Evolutionary conservation across 2,113 vertebrate genomes (phyloP).

Genomic region (Acinonyx jubatus): DNA sequence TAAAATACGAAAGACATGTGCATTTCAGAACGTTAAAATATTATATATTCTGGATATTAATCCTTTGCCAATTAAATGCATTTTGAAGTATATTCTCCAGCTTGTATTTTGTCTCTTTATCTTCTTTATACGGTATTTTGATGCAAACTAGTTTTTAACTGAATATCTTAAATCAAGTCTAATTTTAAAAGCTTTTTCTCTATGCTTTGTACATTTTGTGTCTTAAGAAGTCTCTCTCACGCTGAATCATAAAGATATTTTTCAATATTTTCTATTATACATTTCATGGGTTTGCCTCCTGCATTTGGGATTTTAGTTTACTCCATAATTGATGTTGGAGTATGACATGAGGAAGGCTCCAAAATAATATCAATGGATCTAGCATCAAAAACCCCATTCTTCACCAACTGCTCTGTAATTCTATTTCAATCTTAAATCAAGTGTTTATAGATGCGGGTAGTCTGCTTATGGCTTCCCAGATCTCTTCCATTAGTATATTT

Average conservation of each 20-base stretch:
- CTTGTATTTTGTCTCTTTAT: slow-evolving; percentile 47
- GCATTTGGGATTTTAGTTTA: slow-evolving; percentile 34
- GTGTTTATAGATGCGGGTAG: neutral
- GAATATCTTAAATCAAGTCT: neutral
- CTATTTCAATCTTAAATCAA: neutral
- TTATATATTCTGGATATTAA: neutral
- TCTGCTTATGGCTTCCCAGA: neutral
- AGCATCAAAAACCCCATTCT: neutral
- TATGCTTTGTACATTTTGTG: neutral
- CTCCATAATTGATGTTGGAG: slow-evolving; percentile 23
- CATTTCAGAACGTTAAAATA: slow-evolving; percentile 11
- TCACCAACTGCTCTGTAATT: neutral
- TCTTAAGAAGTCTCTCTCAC: neutral
- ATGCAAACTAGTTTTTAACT: slow-evolving; percentile 32
- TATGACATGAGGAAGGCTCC: neutral
- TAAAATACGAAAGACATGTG: neutral
- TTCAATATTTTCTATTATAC: neutral
- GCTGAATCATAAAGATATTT: neutral
- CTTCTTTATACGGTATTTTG: neutral
- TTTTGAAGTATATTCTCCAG: slow-evolving; percentile 12
- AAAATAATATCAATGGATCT: neutral
- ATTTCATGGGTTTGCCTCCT: neutral
- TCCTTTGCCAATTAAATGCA: slow-evolving; percentile 9
- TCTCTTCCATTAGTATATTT: neutral
- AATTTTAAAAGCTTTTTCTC: neutral